A percentile compares a stretch with the other conserved stretches of the same genome.
Evolutionary conservation across 2,888 invertebrate species (phyloP).

Genomic region (Apamea sordens): DNA sequence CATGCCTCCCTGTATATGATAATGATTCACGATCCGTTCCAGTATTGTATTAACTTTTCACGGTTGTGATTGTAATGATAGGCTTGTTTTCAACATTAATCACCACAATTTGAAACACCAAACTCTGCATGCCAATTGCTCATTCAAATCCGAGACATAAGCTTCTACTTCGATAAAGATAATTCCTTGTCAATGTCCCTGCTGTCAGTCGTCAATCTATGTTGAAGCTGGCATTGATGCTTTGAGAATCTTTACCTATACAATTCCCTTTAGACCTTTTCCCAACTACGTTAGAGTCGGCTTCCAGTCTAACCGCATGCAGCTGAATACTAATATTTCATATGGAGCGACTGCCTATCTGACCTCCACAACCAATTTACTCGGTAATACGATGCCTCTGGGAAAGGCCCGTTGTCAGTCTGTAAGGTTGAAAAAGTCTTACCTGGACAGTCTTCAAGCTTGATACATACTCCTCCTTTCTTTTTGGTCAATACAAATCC

Average conservation of each 20-base stretch:
- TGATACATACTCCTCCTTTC: constrained; percentile 26
- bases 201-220: not conserved
- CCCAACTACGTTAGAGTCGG: too few relatives aligned
- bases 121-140: not conserved
- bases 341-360: not conserved
- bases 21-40: not conserved
- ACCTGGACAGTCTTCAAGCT: constrained; percentile 40
- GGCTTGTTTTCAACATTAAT: not conserved
- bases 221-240: not conserved
- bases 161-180: not conserved
- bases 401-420: not conserved
- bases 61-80: not conserved
- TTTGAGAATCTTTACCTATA: not conserved
- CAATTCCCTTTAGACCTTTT: not conserved
- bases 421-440: not conserved
- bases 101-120: not conserved
- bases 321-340: not conserved
- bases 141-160: not conserved
- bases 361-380: not conserved
- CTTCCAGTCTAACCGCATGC: not conserved
- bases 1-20: not conserved
- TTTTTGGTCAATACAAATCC: constrained; percentile 22
- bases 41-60: not conserved
- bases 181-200: not conserved
- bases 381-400: not conserved